Conservation (phyloP, 2,797 vertebrate genomes). For the Mus spretus region DNA sequence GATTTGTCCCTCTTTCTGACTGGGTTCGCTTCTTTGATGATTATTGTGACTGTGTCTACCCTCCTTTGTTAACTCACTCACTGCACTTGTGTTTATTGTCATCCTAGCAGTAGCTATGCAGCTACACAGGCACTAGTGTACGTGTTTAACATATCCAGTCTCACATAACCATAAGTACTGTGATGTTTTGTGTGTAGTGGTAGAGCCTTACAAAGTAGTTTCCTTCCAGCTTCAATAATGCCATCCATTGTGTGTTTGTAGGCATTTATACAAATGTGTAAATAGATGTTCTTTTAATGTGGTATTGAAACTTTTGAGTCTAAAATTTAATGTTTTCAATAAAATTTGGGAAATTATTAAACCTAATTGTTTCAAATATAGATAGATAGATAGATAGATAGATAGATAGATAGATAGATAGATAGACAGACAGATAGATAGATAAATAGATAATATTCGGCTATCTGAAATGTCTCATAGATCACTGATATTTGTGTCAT, state of each 20-base stretch:
- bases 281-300: not conserved
- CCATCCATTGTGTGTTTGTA: not conserved
- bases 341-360: slow-evolving; percentile 29
- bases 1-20: not conserved
- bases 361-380: not conserved
- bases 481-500: not conserved
- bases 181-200: not conserved
- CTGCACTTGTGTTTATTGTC: not conserved
- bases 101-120: not conserved
- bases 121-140: not conserved
- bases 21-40: not conserved
- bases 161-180: not conserved
- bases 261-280: not conserved
- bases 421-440: no score
- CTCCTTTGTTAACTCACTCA: not conserved
- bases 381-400: no score
- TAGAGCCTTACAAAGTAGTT: not conserved
- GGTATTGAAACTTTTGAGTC: not conserved
- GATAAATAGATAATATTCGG: not conserved
- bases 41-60: not conserved
- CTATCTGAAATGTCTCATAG: not conserved
- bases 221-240: not conserved
- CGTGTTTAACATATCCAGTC: not conserved
- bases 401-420: no score
- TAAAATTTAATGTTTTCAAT: slow-evolving; percentile 31